Conservation (phyloP, 2,113 vertebrate species). For the Mesocricetus auratus region DNA sequence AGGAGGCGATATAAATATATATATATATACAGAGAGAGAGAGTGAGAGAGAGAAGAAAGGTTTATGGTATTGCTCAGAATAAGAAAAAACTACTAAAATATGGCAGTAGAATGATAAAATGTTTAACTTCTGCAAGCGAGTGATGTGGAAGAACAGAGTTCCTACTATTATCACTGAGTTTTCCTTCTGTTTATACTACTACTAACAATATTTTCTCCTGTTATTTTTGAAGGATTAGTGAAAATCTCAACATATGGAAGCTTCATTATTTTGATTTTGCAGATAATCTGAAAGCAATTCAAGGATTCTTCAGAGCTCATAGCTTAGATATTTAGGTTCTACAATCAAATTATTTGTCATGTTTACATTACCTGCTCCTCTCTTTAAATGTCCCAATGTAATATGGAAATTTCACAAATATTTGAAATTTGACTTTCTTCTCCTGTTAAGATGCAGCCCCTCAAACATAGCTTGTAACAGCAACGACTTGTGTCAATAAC, state of each 20-base stretch:
- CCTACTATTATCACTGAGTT: neutral
- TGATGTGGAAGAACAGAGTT: neutral
- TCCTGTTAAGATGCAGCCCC: neutral
- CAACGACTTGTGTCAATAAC: neutral
- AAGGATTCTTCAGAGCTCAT: neutral
- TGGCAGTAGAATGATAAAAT: neutral
- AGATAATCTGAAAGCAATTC: neutral
- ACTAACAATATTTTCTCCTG: accelerated
- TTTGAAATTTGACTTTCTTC: neutral
- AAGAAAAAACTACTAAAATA: neutral
- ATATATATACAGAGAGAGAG: too few species aligned
- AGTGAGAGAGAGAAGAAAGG: neutral
- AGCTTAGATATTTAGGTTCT: neutral
- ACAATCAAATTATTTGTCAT: neutral
- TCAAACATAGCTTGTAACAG: neutral
- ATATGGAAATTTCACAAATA: neutral
- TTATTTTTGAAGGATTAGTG: neutral
- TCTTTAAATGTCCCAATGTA: neutral
- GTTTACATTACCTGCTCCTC: neutral
- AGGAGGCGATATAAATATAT: too few species aligned
- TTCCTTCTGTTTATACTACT: neutral
- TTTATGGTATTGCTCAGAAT: neutral
- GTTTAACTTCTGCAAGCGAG: neutral
- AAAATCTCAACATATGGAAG: neutral
- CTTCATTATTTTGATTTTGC: neutral